Base-by-base conservation (phyloP, 2,888 invertebrate species). In the Rotaria macrura region DNA sequence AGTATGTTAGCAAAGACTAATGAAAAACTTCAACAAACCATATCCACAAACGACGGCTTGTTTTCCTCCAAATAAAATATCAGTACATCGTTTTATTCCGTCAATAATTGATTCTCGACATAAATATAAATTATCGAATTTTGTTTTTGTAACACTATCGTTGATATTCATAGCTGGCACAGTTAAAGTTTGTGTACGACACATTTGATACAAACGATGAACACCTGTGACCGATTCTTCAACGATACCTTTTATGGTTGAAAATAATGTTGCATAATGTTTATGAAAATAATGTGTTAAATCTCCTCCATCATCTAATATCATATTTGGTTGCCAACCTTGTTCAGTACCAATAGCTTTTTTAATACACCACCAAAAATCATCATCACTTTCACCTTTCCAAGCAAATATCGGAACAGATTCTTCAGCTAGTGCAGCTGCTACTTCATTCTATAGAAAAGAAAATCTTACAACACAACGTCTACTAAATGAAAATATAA, bases 361-460 rank as follows among this genome's bases (percentile, higher is more conserved):
- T 91, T 97, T 97, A 89, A 97, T 97, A 90, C 96, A 96, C 97
- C 97, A 97, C 97, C 97, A 97, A 92, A 97, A 97, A 89, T 97
- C 97, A 89, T 97, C 97, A 90, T 97, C 97, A 12, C 95, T 95
- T 91, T 97, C 96, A 0, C 96, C 96, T 85, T 96, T 94, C 97
- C 97, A 97, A 23, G 97, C 96, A 92, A 96, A 97, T 87, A 97
- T 94, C 3, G 96, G 94, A 90, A 94, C 95, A 23, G 92, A 92
- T 85, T 95, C 94, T 91, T 97, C 95, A 0, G 97, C 97, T 87
- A 97, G 91, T 0, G 97, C 97, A 0, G 97, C 96, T 0, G 96
- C 96, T 0, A 97, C 96, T 92, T 97, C 97, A 90, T 98, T 97
- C 94, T 79, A 43, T 43, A 47, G n/a, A n/a, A n/a, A n/a, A n/a